These are phyloP conservation scores for Takifugu rubripes DNA, from an alignment of 2,797 vertebrate species.

Conservation along the genomic window DNA sequence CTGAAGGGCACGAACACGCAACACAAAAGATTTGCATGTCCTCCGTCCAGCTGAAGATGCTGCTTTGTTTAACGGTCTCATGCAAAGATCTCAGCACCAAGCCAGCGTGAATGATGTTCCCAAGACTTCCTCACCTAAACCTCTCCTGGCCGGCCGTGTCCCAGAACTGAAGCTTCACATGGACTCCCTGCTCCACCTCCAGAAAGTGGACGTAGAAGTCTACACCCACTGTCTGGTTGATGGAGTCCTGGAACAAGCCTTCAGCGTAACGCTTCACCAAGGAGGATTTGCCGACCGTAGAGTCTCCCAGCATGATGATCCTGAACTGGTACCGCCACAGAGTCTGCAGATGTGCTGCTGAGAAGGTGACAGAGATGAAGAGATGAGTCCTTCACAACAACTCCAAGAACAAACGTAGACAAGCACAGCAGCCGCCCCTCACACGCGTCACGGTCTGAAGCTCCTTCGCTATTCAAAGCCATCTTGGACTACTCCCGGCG, in stretches of 20 bases:
- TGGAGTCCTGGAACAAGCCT: slow-evolving; percentile 76
- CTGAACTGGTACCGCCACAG: slow-evolving; percentile 88
- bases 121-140: slow-evolving; percentile 76
- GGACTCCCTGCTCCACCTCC: slow-evolving; percentile 80
- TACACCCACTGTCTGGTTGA: slow-evolving; percentile 83
- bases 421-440: slow-evolving; percentile 42
- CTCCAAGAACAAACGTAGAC: not conserved
- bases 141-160: slow-evolving; percentile 88
- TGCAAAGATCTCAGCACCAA: not conserved
- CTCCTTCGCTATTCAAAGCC: slow-evolving; percentile 17
- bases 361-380: not conserved
- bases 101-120: no score
- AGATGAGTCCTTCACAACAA: not conserved
- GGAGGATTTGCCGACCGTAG: slow-evolving; percentile 86
- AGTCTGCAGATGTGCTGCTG: slow-evolving; percentile 62
- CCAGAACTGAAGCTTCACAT: slow-evolving; percentile 87
- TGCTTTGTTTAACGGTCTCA: not conserved
- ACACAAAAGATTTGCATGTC: slow-evolving; percentile 26
- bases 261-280: slow-evolving; percentile 83
- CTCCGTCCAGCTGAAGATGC: not conserved
- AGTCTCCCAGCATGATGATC: slow-evolving; percentile 87
- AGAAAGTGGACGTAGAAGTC: slow-evolving; percentile 86
- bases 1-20: not conserved
- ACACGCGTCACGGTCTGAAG: slow-evolving; percentile 26
- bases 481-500: slow-evolving; percentile 18